Conservation (phyloP, 2,113 vertebrate species). For the Solea senegalensis region DNA sequence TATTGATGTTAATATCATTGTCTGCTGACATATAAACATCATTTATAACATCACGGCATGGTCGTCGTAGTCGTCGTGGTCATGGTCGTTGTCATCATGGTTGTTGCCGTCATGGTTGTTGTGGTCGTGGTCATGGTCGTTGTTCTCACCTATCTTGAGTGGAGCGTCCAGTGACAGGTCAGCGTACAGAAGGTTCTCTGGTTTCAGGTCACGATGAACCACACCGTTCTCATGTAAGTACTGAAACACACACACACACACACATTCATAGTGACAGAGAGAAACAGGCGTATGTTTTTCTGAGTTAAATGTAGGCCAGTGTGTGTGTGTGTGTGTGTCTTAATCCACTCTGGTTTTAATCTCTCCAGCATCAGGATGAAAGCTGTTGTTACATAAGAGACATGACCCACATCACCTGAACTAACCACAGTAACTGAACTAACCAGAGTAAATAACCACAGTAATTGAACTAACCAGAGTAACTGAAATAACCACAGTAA, state of each 20-base stretch:
- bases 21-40: too few relatives aligned
- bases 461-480: too few relatives aligned
- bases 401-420: conserved; percentile 13
- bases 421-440: too few relatives aligned
- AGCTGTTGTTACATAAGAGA: conserved; percentile 66
- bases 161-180: conserved; percentile 84
- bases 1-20: too few relatives aligned
- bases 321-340: conserved; percentile 42
- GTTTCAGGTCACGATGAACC: conserved; percentile 87
- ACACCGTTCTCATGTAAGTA: conserved; percentile 85
- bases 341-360: conserved; percentile 70
- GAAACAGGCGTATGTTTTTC: conserved; percentile 20
- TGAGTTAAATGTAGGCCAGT: conserved; percentile 8
- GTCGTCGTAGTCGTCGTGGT: too few relatives aligned
- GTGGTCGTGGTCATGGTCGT: background rate
- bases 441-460: too few relatives aligned
- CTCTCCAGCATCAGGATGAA: conserved; percentile 69
- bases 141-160: conserved; percentile 85
- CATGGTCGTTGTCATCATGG: too few relatives aligned
- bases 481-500: too few relatives aligned
- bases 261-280: conserved; percentile 13
- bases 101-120: background rate
- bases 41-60: too few relatives aligned
- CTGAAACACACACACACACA: conserved; percentile 64
- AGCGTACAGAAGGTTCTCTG: conserved; percentile 89